Evolutionary conservation across 2,113 vertebrate genomes (phyloP).

Genomic region (Calidris pygmaea): DNA sequence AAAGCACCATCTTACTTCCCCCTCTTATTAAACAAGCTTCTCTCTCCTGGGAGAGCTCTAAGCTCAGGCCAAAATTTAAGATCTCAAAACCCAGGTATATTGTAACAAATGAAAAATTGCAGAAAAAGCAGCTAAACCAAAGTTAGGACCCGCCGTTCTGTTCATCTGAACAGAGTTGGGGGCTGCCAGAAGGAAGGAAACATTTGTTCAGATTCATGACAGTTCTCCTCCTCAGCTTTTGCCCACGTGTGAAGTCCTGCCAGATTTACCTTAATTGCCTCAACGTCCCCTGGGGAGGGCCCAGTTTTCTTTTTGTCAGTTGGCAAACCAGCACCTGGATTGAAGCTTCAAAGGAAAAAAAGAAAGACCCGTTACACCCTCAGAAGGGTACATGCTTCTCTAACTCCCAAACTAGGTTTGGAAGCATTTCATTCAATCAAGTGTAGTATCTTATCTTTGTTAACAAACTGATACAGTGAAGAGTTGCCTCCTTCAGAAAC

Average conservation of each 20-base stretch:
- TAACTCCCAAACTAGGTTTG: slow-evolving; percentile 77
- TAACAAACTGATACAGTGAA: slow-evolving; percentile 90
- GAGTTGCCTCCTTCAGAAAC: slow-evolving; percentile 85
- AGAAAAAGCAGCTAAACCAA: not conserved
- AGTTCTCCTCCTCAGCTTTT: not conserved
- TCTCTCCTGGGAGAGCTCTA: not conserved
- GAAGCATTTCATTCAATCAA: slow-evolving; percentile 78
- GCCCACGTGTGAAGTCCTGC: accelerated
- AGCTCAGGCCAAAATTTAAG: not conserved
- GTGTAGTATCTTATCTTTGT: slow-evolving; percentile 96
- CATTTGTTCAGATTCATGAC: accelerated
- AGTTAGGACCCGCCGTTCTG: not conserved
- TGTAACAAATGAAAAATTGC: not conserved
- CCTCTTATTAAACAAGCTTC: not conserved
- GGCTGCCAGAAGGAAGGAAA: not conserved
- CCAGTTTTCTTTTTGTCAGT: slow-evolving; percentile 90
- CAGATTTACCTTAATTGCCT: slow-evolving; percentile 91
- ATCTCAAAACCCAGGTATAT: not conserved
- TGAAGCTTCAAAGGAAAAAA: slow-evolving; percentile 81
- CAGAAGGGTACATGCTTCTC: slow-evolving; percentile 69
- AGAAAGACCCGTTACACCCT: not conserved
- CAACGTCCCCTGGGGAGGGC: slow-evolving; percentile 89
- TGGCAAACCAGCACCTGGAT: slow-evolving; percentile 87
- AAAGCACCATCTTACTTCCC: not conserved
- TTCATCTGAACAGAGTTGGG: not conserved